Evolutionary conservation across 2,797 vertebrate genomes (phyloP).

Genomic region (Rhadinocentrus ornatus): DNA sequence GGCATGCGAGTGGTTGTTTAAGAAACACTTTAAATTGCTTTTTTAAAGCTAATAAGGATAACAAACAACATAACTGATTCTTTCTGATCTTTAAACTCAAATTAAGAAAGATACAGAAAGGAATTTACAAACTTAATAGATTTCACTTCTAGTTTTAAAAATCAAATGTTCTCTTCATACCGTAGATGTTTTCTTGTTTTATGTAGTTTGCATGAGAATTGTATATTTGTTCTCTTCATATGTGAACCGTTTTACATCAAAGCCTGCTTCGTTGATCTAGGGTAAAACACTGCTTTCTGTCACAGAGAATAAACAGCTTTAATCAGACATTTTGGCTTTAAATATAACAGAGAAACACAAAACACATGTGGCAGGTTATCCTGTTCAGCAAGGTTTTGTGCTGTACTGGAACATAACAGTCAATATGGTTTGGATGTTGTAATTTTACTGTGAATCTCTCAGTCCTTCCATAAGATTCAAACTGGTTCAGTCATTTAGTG

Average conservation of each 20-base stretch:
- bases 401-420: neutral
- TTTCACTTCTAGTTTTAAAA: too few relatives aligned
- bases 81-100: neutral
- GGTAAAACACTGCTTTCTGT: constrained; percentile 3
- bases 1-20: too few relatives aligned
- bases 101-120: neutral
- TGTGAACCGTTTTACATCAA: neutral
- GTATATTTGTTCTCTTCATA: neutral
- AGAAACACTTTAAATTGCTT: neutral
- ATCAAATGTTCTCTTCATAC: too few relatives aligned
- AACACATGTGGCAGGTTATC: neutral
- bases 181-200: too few relatives aligned
- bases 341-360: neutral
- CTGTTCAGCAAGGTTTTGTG: neutral
- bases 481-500: neutral
- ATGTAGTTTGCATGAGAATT: neutral
- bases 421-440: neutral
- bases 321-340: constrained; percentile 10
- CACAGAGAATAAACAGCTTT: neutral
- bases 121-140: too few relatives aligned
- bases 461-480: neutral
- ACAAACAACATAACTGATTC: neutral
- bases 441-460: neutral
- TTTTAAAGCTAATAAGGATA: neutral
- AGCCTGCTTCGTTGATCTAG: neutral